Evolutionary conservation across 2,797 vertebrate genomes (phyloP), one percentile per base, ranked within the genome.

Genomic region (Melanotaenia parkinsoni): DNA sequence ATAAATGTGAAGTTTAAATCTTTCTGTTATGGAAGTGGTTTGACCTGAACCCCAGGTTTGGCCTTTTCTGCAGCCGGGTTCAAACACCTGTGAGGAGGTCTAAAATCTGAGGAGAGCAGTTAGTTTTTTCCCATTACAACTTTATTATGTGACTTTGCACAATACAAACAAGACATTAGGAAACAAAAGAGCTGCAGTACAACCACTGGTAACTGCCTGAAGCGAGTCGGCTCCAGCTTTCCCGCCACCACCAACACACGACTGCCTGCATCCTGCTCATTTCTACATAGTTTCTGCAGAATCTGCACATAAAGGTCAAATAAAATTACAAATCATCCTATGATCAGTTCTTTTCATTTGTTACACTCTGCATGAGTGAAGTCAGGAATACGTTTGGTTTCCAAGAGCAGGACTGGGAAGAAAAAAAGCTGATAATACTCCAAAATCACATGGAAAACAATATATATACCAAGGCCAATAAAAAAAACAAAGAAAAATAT

Each of bases 391-490:
- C 3, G 40, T 16, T 11, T 11, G 35, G 32, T 37, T 43, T 43
- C 40, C 40, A 14, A 13, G 37, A 38, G 37, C 37, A 43, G 40
- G 40, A 43, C 37, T 38, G 37, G 12, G 12, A 38, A 22, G 35
- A 74, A 72, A 76, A 12, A 77, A 28, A 20, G 13, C 67, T 45
- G 68, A 63, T 47, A 18, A 86, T 60, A 73, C 32, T 14, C 5
- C 13, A 16, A 28, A 66, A 74, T 73, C 26, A 63, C 60, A 72
- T 53, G 35, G 11, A 72, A 51, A 45, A 95, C 24, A 90, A 93
- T 89, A 93, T 94, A 91, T 93, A 90, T 89, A 95, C 89, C 91
- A 93, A 93, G 93, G 91, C 88, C 87, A 86, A 95, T 95, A 96
- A 88, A 95, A 95, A 81, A 6, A 74, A 95, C 51, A 80, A 30